Conservation (phyloP, 1,140 invertebrate species). For the Euwallacea fornicatus region DNA sequence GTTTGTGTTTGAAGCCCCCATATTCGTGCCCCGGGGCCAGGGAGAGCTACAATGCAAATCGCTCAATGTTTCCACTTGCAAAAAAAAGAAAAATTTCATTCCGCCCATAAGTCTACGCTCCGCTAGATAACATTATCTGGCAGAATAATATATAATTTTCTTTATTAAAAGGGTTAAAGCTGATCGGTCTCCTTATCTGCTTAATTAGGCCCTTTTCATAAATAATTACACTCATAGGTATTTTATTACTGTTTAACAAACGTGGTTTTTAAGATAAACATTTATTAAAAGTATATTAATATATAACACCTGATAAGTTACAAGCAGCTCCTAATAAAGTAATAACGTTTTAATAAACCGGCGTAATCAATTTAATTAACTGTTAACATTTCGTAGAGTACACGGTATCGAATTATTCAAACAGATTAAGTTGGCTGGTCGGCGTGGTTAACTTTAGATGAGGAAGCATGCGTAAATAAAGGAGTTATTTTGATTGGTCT, state of each 20-base stretch:
- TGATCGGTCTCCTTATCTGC: slow-evolving; percentile 20
- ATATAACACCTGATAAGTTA: slow-evolving; percentile 26
- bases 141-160: slow-evolving; percentile 27
- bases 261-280: slow-evolving; percentile 15
- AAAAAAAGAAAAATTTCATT: too few species aligned
- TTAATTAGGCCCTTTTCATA: slow-evolving; percentile 24
- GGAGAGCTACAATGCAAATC: too few species aligned
- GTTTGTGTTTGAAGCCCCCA: too few species aligned
- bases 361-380: slow-evolving; percentile 36
- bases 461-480: slow-evolving; percentile 31
- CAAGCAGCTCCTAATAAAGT: slow-evolving; percentile 26
- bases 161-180: slow-evolving; percentile 18
- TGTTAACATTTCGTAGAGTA: slow-evolving; percentile 29
- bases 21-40: too few species aligned
- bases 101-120: too few species aligned
- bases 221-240: background rate
- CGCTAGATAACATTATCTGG: background rate
- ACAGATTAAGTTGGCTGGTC: slow-evolving; percentile 24
- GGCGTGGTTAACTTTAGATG: slow-evolving; percentile 31
- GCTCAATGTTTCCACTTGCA: too few species aligned
- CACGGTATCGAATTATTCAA: slow-evolving; percentile 27
- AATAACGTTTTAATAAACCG: slow-evolving; percentile 36
- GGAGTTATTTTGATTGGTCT: slow-evolving; percentile 28
- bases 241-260: slow-evolving; percentile 20
- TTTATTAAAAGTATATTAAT: slow-evolving; percentile 26